These are phyloP conservation scores for Epinephelus lanceolatus DNA, from an alignment of 2,113 vertebrate genomes.

Conservation along the genomic window DNA sequence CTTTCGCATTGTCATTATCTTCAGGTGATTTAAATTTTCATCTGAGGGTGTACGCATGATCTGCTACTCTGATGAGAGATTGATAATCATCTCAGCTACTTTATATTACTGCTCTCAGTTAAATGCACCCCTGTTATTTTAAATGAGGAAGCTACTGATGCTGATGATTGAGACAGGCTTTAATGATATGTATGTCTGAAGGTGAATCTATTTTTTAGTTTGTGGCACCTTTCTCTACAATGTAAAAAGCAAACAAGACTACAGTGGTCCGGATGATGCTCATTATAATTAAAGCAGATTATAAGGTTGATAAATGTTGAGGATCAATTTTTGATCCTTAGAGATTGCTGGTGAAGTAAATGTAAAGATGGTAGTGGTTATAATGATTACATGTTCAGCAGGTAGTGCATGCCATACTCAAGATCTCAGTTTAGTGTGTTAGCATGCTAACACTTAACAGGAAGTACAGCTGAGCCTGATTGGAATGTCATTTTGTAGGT, in stretches of 20 bases:
- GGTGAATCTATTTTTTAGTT: conserved; percentile 1
- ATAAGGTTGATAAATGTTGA: not conserved
- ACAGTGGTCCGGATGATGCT: not conserved
- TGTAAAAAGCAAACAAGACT: not conserved
- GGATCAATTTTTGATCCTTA: not conserved
- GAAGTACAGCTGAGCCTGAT: not conserved
- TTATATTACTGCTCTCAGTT: conserved; percentile 15
- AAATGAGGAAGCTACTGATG: conserved; percentile 27
- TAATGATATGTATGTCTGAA: not conserved
- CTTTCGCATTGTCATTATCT: conserved; percentile 24
- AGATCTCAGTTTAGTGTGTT: not conserved
- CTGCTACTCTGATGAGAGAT: not conserved
- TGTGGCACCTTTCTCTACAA: not conserved
- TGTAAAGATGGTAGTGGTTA: not conserved
- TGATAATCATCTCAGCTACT: conserved; percentile 32
- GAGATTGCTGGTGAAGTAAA: not conserved
- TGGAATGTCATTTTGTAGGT: not conserved
- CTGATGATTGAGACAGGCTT: not conserved
- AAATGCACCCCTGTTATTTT: conserved; percentile 17
- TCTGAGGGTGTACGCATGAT: not conserved
- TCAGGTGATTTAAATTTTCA: conserved; percentile 26
- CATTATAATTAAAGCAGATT: not conserved
- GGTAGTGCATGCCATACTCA: not conserved
- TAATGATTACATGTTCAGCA: not conserved
- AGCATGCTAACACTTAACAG: not conserved